Percentiles rank a stretch among this genome's conserved stretches.
Conservation (phyloP, 2,113 vertebrate species). For the Callithrix jacchus region DNA sequence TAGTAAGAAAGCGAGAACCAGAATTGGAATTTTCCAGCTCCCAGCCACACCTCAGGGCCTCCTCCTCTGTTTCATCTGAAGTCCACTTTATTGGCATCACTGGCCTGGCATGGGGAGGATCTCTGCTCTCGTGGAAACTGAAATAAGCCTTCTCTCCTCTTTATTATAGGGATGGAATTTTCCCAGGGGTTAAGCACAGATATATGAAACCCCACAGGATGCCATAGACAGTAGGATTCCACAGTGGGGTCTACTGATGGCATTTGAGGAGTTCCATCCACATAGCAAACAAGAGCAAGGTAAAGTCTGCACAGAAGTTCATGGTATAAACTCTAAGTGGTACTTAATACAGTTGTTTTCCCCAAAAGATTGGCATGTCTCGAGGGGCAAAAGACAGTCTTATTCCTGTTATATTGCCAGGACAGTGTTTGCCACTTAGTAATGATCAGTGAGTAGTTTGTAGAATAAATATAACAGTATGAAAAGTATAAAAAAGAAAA, state of each 20-base stretch:
- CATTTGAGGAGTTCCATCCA: not conserved
- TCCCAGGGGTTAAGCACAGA: not conserved
- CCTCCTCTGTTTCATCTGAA: not conserved
- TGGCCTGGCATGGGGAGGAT: not conserved
- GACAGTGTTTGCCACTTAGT: not conserved
- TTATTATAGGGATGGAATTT: not conserved
- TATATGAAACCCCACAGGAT: not conserved
- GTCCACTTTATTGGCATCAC: not conserved
- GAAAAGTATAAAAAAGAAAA: not conserved
- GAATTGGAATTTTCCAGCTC: not conserved
- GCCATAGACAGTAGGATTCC: not conserved
- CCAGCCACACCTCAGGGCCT: not conserved
- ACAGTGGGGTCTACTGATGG: not conserved
- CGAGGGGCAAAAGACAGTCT: not conserved
- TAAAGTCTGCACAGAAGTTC: not conserved
- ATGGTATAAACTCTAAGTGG: not conserved
- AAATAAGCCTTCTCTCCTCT: not conserved
- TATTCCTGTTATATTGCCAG: not conserved
- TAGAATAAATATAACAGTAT: not conserved
- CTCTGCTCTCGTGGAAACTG: not conserved
- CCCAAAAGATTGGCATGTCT: not conserved
- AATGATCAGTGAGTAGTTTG: not conserved
- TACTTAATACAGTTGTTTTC: not conserved
- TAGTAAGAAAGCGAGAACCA: not conserved
- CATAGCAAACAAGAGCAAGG: not conserved